Evolutionary conservation across 1,140 invertebrate genomes (phyloP).

Genomic region (Vanessa tameamea): DNA sequence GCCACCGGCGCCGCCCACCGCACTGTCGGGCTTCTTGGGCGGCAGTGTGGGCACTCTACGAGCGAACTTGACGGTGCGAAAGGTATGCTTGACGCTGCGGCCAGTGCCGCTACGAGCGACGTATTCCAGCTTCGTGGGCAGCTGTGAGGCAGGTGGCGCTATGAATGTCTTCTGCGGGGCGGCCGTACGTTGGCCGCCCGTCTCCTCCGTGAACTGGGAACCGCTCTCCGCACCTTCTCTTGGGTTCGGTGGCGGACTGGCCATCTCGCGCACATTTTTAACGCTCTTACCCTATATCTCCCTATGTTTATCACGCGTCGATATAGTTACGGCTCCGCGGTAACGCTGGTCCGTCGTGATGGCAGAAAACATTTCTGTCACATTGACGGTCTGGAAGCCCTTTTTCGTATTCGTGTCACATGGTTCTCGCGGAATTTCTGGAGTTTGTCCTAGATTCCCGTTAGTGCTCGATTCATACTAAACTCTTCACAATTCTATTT

Average conservation of each 20-base stretch:
- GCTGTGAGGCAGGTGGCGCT: slow-evolving; percentile 70
- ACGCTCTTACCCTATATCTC: slow-evolving; percentile 71
- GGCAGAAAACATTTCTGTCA: slow-evolving; percentile 81
- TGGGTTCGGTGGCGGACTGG: slow-evolving; percentile 79
- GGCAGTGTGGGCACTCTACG: slow-evolving; percentile 70
- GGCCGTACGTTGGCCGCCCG: slow-evolving; percentile 69
- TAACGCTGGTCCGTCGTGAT: slow-evolving; percentile 71
- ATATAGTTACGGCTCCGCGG: slow-evolving; percentile 59
- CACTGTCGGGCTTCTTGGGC: slow-evolving; percentile 46
- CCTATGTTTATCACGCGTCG: slow-evolving; percentile 70
- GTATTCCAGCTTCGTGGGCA: slow-evolving; percentile 71
- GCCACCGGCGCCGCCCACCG: slow-evolving; percentile 38
- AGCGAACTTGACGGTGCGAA: slow-evolving; percentile 73
- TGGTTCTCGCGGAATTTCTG: slow-evolving; percentile 74
- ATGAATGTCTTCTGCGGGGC: slow-evolving; percentile 76
- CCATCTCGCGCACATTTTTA: slow-evolving; percentile 81
- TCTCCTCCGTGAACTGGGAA: slow-evolving; percentile 69
- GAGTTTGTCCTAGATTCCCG: slow-evolving; percentile 45
- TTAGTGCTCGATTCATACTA: slow-evolving; percentile 36
- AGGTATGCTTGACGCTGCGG: slow-evolving; percentile 76
- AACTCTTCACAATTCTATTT: slow-evolving; percentile 47
- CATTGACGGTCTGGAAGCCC: slow-evolving; percentile 79
- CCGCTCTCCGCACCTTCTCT: slow-evolving; percentile 74
- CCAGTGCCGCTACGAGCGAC: slow-evolving; percentile 65
- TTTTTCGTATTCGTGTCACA: slow-evolving; percentile 81